phyloP scores from a whole-genome alignment of 2,888 invertebrate species.

The Pollenia griseotomentosa region DNA sequence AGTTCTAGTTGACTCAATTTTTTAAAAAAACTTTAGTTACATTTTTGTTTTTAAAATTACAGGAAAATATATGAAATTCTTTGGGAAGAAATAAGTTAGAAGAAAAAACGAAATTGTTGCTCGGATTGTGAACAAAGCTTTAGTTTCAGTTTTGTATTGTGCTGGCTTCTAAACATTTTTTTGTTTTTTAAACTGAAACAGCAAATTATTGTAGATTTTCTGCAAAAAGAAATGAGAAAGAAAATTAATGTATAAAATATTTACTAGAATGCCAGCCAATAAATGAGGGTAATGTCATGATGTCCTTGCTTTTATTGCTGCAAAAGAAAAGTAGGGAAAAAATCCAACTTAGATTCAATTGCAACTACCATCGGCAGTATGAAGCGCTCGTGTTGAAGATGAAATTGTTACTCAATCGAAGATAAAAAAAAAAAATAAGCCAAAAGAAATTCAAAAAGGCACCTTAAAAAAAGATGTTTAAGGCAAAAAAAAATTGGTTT shows the following conservation, averaged over 20 bases:
- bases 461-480: conserved; percentile 8
- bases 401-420: conserved; percentile 41
- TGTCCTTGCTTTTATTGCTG: conserved; percentile 27
- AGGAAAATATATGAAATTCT: too few relatives aligned
- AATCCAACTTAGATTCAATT: conserved; percentile 31
- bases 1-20: too few relatives aligned
- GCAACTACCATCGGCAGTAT: conserved; percentile 1
- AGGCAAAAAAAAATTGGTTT: neutral
- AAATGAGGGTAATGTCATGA: conserved; percentile 33
- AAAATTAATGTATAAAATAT: conserved; percentile 56
- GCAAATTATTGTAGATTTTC: neutral
- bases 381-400: neutral
- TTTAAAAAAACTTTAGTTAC: too few relatives aligned
- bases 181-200: neutral
- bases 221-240: conserved; percentile 39
- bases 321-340: neutral
- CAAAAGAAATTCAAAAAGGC: conserved; percentile 19
- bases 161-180: neutral
- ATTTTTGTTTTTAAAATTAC: too few relatives aligned
- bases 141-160: neutral
- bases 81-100: too few relatives aligned
- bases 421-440: conserved; percentile 36
- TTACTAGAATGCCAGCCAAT: conserved; percentile 14
- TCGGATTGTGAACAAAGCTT: too few relatives aligned
- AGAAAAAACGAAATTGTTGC: too few relatives aligned